A percentile compares a stretch with the other conserved stretches of the same genome.
Conservation (phyloP, 2,113 vertebrate species). For the Paradoxurus hermaphroditus region DNA sequence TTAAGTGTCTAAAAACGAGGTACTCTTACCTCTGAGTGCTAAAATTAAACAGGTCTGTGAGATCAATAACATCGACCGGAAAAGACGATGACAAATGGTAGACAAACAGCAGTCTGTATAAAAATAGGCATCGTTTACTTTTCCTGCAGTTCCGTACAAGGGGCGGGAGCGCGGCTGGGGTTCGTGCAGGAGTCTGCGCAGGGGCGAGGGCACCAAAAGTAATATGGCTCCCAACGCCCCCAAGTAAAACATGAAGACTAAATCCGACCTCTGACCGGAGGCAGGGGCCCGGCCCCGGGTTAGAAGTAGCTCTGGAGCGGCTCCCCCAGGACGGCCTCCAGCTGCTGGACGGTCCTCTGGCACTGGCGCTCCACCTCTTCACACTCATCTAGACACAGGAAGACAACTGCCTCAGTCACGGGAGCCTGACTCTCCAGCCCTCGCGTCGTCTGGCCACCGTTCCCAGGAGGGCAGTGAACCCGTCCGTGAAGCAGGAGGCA, state of each 20-base stretch:
- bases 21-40: neutral
- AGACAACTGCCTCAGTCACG: neutral
- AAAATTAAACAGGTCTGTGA: neutral
- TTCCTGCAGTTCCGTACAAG: neutral
- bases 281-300: neutral
- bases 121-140: constrained; percentile 35
- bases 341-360: constrained; percentile 93
- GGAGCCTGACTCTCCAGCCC: neutral
- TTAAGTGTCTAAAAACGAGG: neutral
- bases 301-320: constrained; percentile 96
- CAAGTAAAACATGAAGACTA: neutral
- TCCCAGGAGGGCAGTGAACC: neutral
- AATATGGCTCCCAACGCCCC: constrained; percentile 53
- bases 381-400: constrained; percentile 89
- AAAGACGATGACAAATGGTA: neutral
- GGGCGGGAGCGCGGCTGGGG: neutral
- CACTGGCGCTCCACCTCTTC: constrained; percentile 97
- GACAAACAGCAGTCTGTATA: neutral
- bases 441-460: accelerated
- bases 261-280: neutral
- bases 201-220: constrained; percentile 57
- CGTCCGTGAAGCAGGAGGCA: neutral
- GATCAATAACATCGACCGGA: neutral
- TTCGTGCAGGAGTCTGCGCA: neutral
- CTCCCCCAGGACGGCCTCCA: constrained; percentile 94